Base-by-base conservation (phyloP, 2,888 invertebrate genomes). In the Polyploca ridens region DNA sequence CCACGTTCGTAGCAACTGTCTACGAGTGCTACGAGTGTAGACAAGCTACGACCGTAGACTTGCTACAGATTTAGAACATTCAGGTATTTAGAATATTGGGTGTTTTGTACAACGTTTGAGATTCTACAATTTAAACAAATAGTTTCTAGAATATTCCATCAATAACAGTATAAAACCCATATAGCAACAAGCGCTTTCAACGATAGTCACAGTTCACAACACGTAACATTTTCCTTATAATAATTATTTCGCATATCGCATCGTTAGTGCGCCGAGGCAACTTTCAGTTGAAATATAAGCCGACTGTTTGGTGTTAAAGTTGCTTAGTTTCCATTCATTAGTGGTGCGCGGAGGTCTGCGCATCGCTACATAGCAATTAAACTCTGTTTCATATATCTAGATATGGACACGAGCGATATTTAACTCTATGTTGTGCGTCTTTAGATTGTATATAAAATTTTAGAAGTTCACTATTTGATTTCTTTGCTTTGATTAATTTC, bases 1-100 rank as follows among this genome's bases (percentile, higher is more conserved):
- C 61, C 44, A 61, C 61, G 61, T 5, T 38, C 38, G 60, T 60
- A 41, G 41, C 61, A 61, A 27, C 4, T 41, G 44, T 44, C 41
- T 61, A 61, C 41, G 27, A 3, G 41, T 13, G 41, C 41, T 61
- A 61, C 41, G 41, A 19, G 19, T 27, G 41, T 38, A 60, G 38
- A 41, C 41, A 2, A 14, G 61, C 61, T 61, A 61, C 41, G 41
- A 61, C 1, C 35, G 14, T 33, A 41, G 46, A n/a, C 16, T 3
- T 44, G 16, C 41, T 44, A 44, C 61, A 27, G 27, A 19, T 41
- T 14, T 61, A 41, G 35, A 10, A 54, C 3, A 61, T 61, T 44
- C 14, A 44, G 41, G 41, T 60, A 41, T 58, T 44, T 38, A 61
- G 5, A 61, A 27, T 19, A 16, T 3, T 41, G 19, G 8, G 11